Conservation (phyloP, 2,797 vertebrate species). For the Neopelma chrysocephalum region DNA sequence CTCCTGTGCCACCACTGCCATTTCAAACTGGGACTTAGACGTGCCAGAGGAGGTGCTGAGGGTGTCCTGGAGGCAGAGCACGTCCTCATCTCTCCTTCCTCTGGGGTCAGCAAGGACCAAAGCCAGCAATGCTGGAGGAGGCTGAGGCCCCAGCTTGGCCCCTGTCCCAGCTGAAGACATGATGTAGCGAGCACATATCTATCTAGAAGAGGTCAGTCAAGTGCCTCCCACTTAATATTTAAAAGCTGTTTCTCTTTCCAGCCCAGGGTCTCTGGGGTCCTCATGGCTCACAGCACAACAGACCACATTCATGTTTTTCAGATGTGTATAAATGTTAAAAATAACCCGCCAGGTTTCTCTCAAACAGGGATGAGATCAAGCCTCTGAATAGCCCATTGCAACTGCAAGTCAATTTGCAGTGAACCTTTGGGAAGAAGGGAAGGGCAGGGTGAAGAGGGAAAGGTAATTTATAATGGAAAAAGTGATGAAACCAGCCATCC, state of each 20-base stretch:
- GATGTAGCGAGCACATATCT: neutral
- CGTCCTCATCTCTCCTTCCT: neutral
- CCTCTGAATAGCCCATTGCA: neutral
- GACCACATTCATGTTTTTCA: constrained; percentile 17
- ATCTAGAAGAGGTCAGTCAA: constrained; percentile 17
- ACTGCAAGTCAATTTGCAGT: neutral
- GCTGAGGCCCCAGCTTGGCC: constrained; percentile 10
- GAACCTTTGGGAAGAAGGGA: neutral
- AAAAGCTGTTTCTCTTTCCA: constrained; percentile 55
- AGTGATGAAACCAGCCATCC: neutral
- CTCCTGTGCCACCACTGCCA: neutral
- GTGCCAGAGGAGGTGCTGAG: neutral
- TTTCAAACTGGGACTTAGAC: neutral
- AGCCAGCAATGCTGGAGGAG: neutral
- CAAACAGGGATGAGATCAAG: constrained; percentile 23
- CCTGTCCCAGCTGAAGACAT: neutral
- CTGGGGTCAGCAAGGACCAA: neutral
- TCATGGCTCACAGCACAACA: neutral
- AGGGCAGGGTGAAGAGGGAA: neutral
- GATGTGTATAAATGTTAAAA: constrained; percentile 23
- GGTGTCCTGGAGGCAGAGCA: neutral
- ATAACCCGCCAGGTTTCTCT: neutral
- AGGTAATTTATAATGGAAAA: constrained; percentile 30
- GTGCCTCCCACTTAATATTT: constrained; percentile 39
- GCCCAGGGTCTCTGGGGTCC: neutral